phyloP scores from a whole-genome alignment of 1,140 invertebrate genomes.

The Parasteatoda tepidariorum region DNA sequence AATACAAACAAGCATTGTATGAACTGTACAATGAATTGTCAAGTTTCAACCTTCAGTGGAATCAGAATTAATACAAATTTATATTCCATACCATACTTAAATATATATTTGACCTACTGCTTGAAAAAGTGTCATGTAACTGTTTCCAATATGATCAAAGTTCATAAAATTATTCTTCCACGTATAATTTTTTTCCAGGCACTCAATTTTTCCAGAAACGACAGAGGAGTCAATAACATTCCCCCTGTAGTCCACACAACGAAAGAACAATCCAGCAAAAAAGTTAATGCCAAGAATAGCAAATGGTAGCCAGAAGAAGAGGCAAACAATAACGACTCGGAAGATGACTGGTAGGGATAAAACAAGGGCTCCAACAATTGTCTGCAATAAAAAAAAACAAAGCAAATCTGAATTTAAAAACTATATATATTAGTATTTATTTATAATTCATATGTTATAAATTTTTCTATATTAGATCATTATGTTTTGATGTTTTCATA shows the following conservation, averaged over 20 bases:
- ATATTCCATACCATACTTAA: too few species aligned
- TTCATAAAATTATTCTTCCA: constrained; percentile 23
- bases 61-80: too few species aligned
- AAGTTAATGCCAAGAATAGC: constrained; percentile 12
- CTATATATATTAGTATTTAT: too few species aligned
- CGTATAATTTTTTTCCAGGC: not conserved
- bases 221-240: not conserved
- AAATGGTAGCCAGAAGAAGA: constrained; percentile 49
- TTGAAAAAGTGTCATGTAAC: constrained; percentile 18
- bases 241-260: not conserved
- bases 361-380: constrained; percentile 13
- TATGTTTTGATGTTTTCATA: too few species aligned
- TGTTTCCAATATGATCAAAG: constrained; percentile 46
- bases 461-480: too few species aligned
- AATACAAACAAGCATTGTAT: too few species aligned
- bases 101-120: too few species aligned
- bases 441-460: too few species aligned
- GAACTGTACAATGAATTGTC: too few species aligned
- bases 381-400: not conserved
- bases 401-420: not conserved
- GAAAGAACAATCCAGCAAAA: constrained; percentile 26
- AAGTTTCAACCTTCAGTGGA: too few species aligned
- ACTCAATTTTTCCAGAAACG: constrained; percentile 8
- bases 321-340: not conserved
- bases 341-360: constrained; percentile 33